These are phyloP conservation scores for Pyrrhosoma nymphula DNA, from an alignment of 2,888 invertebrate genomes.

Conservation along the genomic window DNA sequence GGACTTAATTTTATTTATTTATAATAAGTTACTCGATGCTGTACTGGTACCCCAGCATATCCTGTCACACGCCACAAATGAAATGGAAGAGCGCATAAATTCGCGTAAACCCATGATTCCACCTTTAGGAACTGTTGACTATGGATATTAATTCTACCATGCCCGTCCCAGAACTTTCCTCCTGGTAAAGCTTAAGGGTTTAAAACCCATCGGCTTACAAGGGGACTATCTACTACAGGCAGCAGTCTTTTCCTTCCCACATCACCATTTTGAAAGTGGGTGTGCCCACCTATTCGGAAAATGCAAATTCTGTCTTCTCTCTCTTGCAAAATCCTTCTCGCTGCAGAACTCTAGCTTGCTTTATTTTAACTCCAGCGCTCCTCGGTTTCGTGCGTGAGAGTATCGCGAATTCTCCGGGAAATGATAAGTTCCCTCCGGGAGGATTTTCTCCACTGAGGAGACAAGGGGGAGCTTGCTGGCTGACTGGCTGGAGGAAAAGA, in stretches of 20 bases:
- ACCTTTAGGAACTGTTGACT: background rate
- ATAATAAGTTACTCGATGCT: no score
- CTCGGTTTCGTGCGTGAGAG: background rate
- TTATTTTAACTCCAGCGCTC: background rate
- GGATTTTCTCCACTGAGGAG: no score
- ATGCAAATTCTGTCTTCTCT: background rate
- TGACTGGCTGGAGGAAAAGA: background rate
- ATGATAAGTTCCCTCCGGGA: background rate
- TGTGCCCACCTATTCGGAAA: background rate
- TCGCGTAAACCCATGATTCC: background rate
- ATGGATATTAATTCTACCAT: background rate
- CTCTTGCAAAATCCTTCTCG: no score
- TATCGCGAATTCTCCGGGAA: background rate
- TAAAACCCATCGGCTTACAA: background rate
- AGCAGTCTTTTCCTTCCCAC: no score
- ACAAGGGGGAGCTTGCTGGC: background rate
- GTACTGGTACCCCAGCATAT: no score
- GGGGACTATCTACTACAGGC: background rate
- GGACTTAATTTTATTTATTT: no score
- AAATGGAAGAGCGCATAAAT: no score
- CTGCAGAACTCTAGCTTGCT: no score
- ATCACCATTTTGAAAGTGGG: no score
- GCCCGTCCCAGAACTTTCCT: background rate
- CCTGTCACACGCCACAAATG: no score
- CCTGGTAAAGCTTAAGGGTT: background rate